A percentile compares a stretch with the other conserved stretches of the same genome.
phyloP scores from a whole-genome alignment of 2,113 vertebrate genomes.

The Antidorcas marsupialis region DNA sequence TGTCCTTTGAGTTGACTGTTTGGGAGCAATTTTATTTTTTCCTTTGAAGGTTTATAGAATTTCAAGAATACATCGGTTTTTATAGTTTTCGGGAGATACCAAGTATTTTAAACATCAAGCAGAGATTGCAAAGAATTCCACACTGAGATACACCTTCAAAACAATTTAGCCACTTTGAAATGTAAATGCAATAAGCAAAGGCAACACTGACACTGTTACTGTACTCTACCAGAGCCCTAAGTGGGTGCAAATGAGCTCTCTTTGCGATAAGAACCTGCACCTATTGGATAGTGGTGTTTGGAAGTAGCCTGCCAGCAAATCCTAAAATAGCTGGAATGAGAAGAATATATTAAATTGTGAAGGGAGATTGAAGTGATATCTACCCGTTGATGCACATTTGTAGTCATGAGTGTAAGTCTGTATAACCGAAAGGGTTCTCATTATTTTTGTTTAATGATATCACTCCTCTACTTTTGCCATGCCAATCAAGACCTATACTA shows the following conservation, averaged over 20 bases:
- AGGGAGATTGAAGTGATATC: constrained; percentile 42
- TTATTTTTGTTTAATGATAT: constrained; percentile 17
- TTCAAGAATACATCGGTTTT: constrained; percentile 57
- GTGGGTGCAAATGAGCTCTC: constrained; percentile 64
- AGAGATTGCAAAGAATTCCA: constrained; percentile 56
- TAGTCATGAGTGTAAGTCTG: neutral
- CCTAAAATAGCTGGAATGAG: constrained; percentile 34
- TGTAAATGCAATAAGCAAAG: constrained; percentile 72
- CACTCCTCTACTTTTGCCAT: neutral
- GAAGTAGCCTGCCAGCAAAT: constrained; percentile 37
- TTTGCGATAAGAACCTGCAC: constrained; percentile 62
- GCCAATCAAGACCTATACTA: neutral
- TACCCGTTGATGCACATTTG: neutral
- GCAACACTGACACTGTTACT: constrained; percentile 41
- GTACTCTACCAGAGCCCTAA: constrained; percentile 56
- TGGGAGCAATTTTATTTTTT: neutral
- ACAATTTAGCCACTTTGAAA: constrained; percentile 75
- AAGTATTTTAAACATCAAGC: constrained; percentile 67
- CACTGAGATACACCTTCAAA: constrained; percentile 71
- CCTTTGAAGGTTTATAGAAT: constrained; percentile 57
- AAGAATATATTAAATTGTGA: constrained; percentile 32
- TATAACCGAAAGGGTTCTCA: neutral
- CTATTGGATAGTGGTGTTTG: constrained; percentile 53
- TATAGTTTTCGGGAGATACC: neutral
- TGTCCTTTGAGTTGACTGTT: neutral